These are phyloP conservation scores for Cephus runcator DNA, from an alignment of 2,888 invertebrate genomes.

Conservation along the genomic window DNA sequence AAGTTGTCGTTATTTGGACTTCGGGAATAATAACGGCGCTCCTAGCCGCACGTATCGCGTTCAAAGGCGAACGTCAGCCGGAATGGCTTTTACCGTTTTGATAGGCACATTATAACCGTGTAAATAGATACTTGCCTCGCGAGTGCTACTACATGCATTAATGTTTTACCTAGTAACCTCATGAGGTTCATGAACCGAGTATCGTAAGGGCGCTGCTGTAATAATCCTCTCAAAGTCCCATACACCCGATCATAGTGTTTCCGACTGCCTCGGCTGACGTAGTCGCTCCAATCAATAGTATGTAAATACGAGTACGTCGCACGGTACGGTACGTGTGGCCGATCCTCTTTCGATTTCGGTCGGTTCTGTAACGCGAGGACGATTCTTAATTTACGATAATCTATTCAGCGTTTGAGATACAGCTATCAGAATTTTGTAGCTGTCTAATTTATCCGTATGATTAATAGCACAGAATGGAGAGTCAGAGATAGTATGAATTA, in stretches of 20 bases:
- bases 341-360: neutral
- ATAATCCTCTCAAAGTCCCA: neutral
- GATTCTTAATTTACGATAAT: constrained; percentile 37
- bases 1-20: neutral
- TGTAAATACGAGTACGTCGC: neutral
- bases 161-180: constrained; percentile 35
- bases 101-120: constrained; percentile 55
- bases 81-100: constrained; percentile 30
- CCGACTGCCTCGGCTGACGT: neutral
- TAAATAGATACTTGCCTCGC: constrained; percentile 49
- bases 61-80: neutral
- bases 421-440: constrained; percentile 34
- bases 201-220: neutral
- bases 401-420: constrained; percentile 27
- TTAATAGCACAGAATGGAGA: constrained; percentile 25
- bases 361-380: constrained; percentile 13
- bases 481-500: neutral
- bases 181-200: neutral
- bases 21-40: neutral
- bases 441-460: constrained; percentile 37
- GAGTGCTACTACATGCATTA: constrained; percentile 49
- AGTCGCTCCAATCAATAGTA: constrained; percentile 14
- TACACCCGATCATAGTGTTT: neutral
- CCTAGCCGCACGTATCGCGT: neutral
- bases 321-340: neutral